These are phyloP conservation scores for Odontesthes bonariensis DNA, from an alignment of 2,113 vertebrate genomes.

Conservation along the genomic window DNA sequence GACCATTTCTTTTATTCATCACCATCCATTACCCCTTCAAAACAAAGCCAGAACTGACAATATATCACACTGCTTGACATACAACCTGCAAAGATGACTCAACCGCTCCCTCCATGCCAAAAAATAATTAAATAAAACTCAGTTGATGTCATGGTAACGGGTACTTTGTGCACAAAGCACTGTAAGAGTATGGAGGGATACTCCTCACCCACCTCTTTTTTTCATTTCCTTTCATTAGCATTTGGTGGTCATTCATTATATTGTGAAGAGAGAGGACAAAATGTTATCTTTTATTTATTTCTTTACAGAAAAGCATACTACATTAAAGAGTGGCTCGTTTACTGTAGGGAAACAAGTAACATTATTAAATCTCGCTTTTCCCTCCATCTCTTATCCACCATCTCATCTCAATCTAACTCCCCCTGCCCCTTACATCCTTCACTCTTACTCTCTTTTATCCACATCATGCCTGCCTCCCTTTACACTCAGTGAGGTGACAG, in stretches of 20 bases:
- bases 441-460: slow-evolving; percentile 24
- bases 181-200: slow-evolving; percentile 19
- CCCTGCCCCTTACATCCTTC: slow-evolving; percentile 7
- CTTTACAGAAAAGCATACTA: neutral
- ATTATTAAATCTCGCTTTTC: slow-evolving; percentile 24
- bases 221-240: slow-evolving; percentile 33
- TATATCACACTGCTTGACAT: slow-evolving; percentile 34
- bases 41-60: slow-evolving; percentile 29
- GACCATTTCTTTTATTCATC: slow-evolving; percentile 19
- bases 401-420: slow-evolving; percentile 20
- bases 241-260: slow-evolving; percentile 29
- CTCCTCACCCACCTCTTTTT: neutral
- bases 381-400: neutral
- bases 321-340: neutral
- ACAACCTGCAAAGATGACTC: slow-evolving; percentile 60
- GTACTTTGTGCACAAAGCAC: slow-evolving; percentile 33
- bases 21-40: slow-evolving; percentile 33
- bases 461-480: slow-evolving; percentile 40
- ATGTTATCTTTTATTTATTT: neutral
- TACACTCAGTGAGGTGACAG: slow-evolving; percentile 44
- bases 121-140: slow-evolving; percentile 21
- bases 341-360: neutral
- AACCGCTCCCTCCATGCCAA: slow-evolving; percentile 15
- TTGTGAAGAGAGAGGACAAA: slow-evolving; percentile 9
- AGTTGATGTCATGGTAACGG: slow-evolving; percentile 42